These are phyloP conservation scores for Dasypolia templi DNA, from an alignment of 2,888 invertebrate genomes.

Conservation along the genomic window DNA sequence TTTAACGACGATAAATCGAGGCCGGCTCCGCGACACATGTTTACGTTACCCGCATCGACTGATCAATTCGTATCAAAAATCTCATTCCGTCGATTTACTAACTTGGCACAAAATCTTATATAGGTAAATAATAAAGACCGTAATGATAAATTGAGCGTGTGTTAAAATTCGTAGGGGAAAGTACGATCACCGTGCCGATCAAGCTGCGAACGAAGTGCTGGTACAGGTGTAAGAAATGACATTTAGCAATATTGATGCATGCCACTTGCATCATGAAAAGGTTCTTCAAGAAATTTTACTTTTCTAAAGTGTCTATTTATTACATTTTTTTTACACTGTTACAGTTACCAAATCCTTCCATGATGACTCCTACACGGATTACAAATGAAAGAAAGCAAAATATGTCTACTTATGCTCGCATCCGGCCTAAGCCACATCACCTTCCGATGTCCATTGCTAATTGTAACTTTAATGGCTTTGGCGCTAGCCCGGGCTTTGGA, in stretches of 20 bases:
- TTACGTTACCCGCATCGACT: too few species aligned
- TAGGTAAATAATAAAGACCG: not conserved
- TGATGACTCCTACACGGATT: constrained; percentile 72
- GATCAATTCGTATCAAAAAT: not conserved
- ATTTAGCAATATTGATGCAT: not conserved
- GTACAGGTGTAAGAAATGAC: not conserved
- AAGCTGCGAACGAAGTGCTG: not conserved
- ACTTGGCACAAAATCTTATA: not conserved
- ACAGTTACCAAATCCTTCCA: constrained; percentile 70
- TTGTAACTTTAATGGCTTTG: constrained; percentile 77
- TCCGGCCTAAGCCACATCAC: constrained; percentile 67
- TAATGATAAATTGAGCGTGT: not conserved
- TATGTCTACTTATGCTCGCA: constrained; percentile 68
- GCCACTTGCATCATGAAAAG: not conserved
- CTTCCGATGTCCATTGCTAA: constrained; percentile 67
- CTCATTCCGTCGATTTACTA: not conserved
- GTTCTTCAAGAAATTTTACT: not conserved
- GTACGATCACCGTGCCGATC: not conserved
- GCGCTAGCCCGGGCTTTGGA: constrained; percentile 67
- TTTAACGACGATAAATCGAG: too few species aligned
- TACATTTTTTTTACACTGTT: constrained; percentile 45
- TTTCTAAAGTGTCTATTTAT: not conserved
- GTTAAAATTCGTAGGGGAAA: not conserved
- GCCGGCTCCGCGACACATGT: too few species aligned
- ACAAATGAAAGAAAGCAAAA: constrained; percentile 70